Evolutionary conservation across 2,797 vertebrate species (phyloP), one percentile per base, ranked within the genome.

Genomic region (Rhinophrynus dorsalis): DNA sequence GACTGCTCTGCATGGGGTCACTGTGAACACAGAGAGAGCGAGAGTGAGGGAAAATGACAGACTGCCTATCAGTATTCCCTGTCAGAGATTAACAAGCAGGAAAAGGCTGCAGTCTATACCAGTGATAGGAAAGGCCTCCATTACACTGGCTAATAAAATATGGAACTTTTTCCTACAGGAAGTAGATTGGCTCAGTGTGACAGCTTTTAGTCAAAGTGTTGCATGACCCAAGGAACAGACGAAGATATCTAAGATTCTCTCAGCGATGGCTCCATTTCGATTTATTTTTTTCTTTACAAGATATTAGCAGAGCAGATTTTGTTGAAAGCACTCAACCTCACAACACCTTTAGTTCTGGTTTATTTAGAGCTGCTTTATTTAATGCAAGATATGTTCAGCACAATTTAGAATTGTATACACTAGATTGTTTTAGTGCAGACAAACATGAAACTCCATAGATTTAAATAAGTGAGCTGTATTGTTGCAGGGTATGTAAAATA

Each of bases 71-170:
- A 75, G 68, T 81, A 74, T 72, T 70, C 59, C 44, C 68, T 81
- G 82, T 79, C 78, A 81, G 61, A 65, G 77, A 62, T 70, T 75
- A 69, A 74, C 60, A 74, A 77, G 79, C 79, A 82, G 83, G 80
- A 83, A 84, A 81, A 80, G 77, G 51, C 78, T 79, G 71, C 48
- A 50, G 71, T 74, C 78, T 75, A 62, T 80, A 78, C 74, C 76
- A 66, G 74, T 73, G 77, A 84, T 79, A 85, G 76, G 56, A 65
- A 67, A 38, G 20, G 38, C 9, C 13, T 74, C 1, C 0, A 62
- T 78, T 78, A 78, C 78, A 67, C 27, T 1, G 3, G 76, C 54
- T 0, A 7, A 62, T 33, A 59, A 68, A 70, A 66, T 12, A 11
- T 63, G 70, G 50, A 67, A 74, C 0, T 3, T 6, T 35, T 71